A percentile compares a stretch with the other conserved stretches of the same genome.
These are phyloP conservation scores for Arion vulgaris DNA, from an alignment of 1,140 invertebrate genomes.

Conservation along the genomic window DNA sequence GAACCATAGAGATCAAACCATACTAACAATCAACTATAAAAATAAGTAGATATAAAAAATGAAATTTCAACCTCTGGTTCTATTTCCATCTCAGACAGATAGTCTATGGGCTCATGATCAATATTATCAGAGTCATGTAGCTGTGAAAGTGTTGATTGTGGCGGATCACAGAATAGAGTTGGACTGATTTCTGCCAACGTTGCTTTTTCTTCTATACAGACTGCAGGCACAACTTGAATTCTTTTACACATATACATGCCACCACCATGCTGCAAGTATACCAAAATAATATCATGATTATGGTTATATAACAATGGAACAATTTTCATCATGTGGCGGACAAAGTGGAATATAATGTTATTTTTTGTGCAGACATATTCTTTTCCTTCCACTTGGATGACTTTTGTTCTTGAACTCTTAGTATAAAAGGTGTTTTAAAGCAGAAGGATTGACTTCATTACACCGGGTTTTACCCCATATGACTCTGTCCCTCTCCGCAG, in stretches of 20 bases:
- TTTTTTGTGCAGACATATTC: no score
- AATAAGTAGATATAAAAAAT: not conserved
- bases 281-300: not conserved
- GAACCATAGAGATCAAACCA: no score
- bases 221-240: not conserved
- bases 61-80: not conserved
- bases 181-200: not conserved
- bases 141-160: slow-evolving; percentile 1
- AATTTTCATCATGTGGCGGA: no score
- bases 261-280: not conserved
- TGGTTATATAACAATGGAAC: no score
- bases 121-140: not conserved
- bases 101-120: not conserved
- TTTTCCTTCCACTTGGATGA: no score
- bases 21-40: no score
- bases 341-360: no score
- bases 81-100: not conserved
- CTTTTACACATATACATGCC: not conserved
- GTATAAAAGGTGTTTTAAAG: no score
- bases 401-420: no score
- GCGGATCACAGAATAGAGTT: not conserved
- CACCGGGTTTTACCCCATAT: no score
- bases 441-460: no score
- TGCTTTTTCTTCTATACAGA: not conserved
- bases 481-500: no score